Conservation (phyloP, 2,113 vertebrate genomes). For the Argyrosomus japonicus region DNA sequence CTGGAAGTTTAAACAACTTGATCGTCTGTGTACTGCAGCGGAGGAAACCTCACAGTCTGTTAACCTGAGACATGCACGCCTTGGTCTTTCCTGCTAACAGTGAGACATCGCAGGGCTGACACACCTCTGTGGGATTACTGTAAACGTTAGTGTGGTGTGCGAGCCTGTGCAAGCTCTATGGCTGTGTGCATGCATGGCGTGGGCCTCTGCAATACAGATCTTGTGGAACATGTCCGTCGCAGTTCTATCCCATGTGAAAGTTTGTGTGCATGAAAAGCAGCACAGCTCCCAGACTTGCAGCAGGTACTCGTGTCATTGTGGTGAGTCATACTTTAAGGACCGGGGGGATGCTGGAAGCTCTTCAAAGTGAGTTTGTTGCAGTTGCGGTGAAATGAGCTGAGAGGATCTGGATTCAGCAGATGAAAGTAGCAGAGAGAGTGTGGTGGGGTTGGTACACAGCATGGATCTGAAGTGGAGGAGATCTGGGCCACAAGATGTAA, state of each 20-base stretch:
- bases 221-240: conserved; percentile 19
- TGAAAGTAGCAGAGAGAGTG: conserved; percentile 53
- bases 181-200: conserved; percentile 2
- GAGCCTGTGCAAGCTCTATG: conserved; percentile 17
- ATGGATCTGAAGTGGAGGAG: conserved; percentile 17
- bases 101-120: conserved; percentile 26
- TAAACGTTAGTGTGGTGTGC: conserved; percentile 3
- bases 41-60: conserved; percentile 40
- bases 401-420: conserved; percentile 62
- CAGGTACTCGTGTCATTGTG: conserved; percentile 67
- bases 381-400: conserved; percentile 69
- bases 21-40: conserved; percentile 28
- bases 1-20: conserved; percentile 57
- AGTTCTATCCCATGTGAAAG: conserved; percentile 36
- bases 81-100: conserved; percentile 13
- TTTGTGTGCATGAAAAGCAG: conserved; percentile 32
- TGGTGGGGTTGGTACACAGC: conserved; percentile 44
- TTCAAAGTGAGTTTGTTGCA: conserved; percentile 69
- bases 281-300: conserved; percentile 24
- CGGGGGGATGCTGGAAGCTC: conserved; percentile 55
- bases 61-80: conserved; percentile 43
- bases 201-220: conserved; percentile 12
- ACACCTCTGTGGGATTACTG: conserved; percentile 4
- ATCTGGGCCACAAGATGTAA: conserved; percentile 27
- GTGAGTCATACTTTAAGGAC: conserved; percentile 59